Percentiles rank a stretch among this genome's conserved stretches.
Evolutionary conservation across 2,888 invertebrate genomes (phyloP).

Genomic region (Chaitophorus viminalis): DNA sequence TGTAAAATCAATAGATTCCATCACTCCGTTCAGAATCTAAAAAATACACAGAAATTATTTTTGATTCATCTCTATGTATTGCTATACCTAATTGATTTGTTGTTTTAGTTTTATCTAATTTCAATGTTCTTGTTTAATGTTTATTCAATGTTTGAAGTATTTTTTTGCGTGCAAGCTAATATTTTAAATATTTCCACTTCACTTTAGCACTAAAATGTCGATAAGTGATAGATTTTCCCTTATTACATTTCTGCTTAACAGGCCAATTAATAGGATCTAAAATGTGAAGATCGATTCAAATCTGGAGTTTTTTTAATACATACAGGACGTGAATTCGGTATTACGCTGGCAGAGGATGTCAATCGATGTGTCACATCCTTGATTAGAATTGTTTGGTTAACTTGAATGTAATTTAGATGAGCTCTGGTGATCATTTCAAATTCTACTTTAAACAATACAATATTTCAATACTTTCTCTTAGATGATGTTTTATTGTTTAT

Average conservation of each 20-base stretch:
- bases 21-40: no score
- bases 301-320: not conserved
- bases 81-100: no score
- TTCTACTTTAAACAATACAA: not conserved
- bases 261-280: not conserved
- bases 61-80: no score
- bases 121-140: no score
- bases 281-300: not conserved
- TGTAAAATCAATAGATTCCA: no score
- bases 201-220: not conserved
- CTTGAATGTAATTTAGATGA: not conserved
- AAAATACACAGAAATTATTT: no score
- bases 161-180: no score
- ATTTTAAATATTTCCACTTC: no score
- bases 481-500: not conserved
- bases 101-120: no score
- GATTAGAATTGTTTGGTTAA: not conserved
- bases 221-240: no score
- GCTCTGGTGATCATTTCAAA: not conserved
- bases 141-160: no score
- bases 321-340: not conserved
- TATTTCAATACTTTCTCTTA: not conserved
- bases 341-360: not conserved
- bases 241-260: no score
- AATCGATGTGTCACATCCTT: not conserved